phyloP scores from a whole-genome alignment of 2,113 vertebrate genomes.

The Notechis scutatus region DNA sequence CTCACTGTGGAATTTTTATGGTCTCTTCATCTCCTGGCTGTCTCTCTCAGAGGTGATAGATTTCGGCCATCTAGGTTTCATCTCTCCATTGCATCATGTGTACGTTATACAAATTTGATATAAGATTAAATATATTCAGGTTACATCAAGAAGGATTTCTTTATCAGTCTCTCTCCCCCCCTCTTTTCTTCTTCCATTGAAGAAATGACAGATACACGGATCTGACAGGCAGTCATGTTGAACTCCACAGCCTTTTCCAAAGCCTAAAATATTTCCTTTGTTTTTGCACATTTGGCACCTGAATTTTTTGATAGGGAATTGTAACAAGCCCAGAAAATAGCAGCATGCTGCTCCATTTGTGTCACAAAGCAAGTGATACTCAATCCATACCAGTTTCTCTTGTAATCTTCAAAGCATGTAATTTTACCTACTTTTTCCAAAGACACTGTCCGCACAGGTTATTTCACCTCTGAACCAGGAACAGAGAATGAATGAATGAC shows the following conservation, averaged over 20 bases:
- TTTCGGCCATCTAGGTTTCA: too few relatives aligned
- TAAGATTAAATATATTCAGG: too few relatives aligned
- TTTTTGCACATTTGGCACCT: neutral
- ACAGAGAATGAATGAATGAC: conserved; percentile 29
- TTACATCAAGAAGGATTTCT: too few relatives aligned
- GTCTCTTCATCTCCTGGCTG: too few relatives aligned
- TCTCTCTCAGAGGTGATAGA: too few relatives aligned
- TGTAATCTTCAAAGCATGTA: conserved; percentile 13
- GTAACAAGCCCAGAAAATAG: conserved; percentile 23
- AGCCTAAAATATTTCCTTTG: conserved; percentile 29
- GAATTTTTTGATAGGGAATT: conserved; percentile 20
- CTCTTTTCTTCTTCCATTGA: too few relatives aligned
- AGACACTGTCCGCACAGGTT: neutral
- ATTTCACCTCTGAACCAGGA: conserved; percentile 6
- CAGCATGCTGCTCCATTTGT: conserved; percentile 14
- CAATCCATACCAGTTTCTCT: neutral
- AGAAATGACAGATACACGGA: too few relatives aligned
- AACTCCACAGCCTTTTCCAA: conserved; percentile 1
- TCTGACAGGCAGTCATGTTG: neutral
- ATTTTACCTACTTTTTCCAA: conserved; percentile 29
- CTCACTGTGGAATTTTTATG: too few relatives aligned
- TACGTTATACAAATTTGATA: too few relatives aligned
- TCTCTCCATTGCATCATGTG: too few relatives aligned
- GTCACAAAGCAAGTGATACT: conserved; percentile 16
- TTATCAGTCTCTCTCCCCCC: too few relatives aligned